A percentile compares a stretch with the other conserved stretches of the same genome.
These are phyloP conservation scores for Phalanger gymnotis DNA, from an alignment of 2,797 vertebrate genomes.

Conservation along the genomic window DNA sequence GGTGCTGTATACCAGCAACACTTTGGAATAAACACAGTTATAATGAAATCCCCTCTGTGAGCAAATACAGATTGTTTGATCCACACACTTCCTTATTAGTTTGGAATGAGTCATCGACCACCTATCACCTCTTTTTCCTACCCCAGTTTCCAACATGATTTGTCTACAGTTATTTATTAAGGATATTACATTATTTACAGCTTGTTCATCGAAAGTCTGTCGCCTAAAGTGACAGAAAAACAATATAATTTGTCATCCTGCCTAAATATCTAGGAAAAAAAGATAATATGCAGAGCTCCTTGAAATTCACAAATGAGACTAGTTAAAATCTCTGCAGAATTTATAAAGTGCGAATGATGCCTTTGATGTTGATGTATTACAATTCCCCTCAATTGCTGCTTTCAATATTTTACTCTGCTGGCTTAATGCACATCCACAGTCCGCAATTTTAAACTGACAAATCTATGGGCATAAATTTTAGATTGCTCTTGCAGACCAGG, in stretches of 20 bases:
- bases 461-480: slow-evolving; percentile 72
- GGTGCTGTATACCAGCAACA: neutral
- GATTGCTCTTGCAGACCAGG: slow-evolving; percentile 64
- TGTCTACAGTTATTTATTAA: slow-evolving; percentile 75
- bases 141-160: slow-evolving; percentile 67
- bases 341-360: slow-evolving; percentile 30
- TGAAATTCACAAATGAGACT: slow-evolving; percentile 66
- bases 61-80: slow-evolving; percentile 23
- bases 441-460: slow-evolving; percentile 72
- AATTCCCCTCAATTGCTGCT: slow-evolving; percentile 11
- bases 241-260: slow-evolving; percentile 68
- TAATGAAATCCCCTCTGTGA: slow-evolving; percentile 23
- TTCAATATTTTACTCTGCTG: slow-evolving; percentile 45
- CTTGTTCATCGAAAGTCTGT: slow-evolving; percentile 65
- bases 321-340: slow-evolving; percentile 63
- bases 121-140: slow-evolving; percentile 8
- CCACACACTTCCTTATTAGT: slow-evolving; percentile 25
- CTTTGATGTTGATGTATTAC: slow-evolving; percentile 64
- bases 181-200: slow-evolving; percentile 73
- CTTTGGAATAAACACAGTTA: slow-evolving; percentile 5
- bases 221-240: slow-evolving; percentile 66
- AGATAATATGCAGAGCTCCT: slow-evolving; percentile 63
- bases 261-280: slow-evolving; percentile 68
- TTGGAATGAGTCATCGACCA: slow-evolving; percentile 56
- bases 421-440: slow-evolving; percentile 43